phyloP scores from a whole-genome alignment of 2,113 vertebrate genomes.

The Acrocephalus arundinaceus region DNA sequence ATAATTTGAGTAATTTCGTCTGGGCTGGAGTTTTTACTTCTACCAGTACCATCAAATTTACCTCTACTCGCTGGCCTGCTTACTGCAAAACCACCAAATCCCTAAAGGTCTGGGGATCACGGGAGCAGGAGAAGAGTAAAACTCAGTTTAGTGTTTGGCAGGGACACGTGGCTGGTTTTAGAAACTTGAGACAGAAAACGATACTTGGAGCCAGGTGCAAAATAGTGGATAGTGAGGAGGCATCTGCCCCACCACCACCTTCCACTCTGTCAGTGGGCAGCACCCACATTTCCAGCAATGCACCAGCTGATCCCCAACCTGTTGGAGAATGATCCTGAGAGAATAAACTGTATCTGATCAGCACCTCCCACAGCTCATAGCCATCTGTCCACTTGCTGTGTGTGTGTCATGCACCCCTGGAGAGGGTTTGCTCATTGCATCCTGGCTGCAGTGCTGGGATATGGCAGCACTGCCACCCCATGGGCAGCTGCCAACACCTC shows the following conservation, averaged over 20 bases:
- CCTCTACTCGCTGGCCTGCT: background rate
- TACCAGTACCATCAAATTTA: background rate
- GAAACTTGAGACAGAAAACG: background rate
- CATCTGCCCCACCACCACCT: background rate
- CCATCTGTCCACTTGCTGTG: background rate
- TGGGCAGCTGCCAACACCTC: background rate
- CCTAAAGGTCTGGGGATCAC: background rate
- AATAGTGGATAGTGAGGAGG: background rate
- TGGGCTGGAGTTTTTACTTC: background rate
- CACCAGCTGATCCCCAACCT: background rate
- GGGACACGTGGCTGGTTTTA: background rate
- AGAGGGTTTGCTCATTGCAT: background rate
- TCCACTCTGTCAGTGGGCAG: background rate
- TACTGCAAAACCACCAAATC: background rate
- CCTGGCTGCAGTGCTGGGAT: fast-evolving
- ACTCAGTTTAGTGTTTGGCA: background rate
- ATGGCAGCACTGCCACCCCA: background rate
- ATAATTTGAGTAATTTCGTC: background rate
- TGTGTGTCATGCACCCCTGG: background rate
- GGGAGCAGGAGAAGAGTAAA: background rate
- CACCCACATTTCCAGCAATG: background rate
- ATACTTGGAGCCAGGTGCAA: background rate
- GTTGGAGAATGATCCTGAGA: background rate
- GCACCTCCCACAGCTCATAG: background rate
- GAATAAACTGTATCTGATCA: background rate